These are phyloP conservation scores for Embidobia sp. DNA, from an alignment of 2,888 invertebrate species.

Conservation along the genomic window DNA sequence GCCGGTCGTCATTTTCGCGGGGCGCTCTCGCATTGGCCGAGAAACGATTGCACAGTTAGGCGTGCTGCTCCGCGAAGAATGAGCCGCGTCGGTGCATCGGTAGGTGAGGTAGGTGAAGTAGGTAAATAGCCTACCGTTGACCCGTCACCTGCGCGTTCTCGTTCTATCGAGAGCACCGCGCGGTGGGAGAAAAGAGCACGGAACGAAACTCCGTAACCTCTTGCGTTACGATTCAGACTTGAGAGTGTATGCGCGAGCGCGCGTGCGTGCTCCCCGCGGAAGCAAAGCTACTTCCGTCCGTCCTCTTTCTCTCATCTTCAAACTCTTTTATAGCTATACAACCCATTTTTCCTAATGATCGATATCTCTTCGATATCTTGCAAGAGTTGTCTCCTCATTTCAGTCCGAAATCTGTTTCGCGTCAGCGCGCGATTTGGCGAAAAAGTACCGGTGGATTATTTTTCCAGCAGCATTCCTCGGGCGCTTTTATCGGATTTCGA, in stretches of 20 bases:
- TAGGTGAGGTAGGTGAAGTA: conserved; percentile 79
- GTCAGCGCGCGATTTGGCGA: too few relatives aligned
- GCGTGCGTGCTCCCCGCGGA: too few relatives aligned
- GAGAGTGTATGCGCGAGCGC: conserved; percentile 3
- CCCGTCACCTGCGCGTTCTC: conserved; percentile 81
- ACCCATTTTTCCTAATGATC: too few relatives aligned
- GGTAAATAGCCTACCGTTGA: conserved; percentile 81
- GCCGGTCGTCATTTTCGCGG: conserved; percentile 50
- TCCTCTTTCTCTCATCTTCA: too few relatives aligned
- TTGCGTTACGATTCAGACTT: conserved; percentile 48
- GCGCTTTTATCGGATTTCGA: too few relatives aligned
- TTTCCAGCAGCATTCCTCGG: too few relatives aligned
- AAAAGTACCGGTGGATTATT: too few relatives aligned
- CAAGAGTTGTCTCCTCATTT: too few relatives aligned
- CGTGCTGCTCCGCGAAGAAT: conserved; percentile 59
- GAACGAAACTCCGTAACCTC: conserved; percentile 64
- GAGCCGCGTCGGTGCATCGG: conserved; percentile 65
- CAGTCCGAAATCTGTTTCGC: too few relatives aligned
- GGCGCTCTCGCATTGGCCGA: conserved; percentile 57
- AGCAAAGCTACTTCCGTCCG: too few relatives aligned
- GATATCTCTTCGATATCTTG: too few relatives aligned
- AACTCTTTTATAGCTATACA: too few relatives aligned
- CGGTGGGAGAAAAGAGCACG: conserved; percentile 71
- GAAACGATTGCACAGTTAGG: conserved; percentile 66
- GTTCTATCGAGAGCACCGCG: conserved; percentile 80